These are phyloP conservation scores for Thalassarche chlororhynchos DNA, from an alignment of 2,113 vertebrate species.

Conservation along the genomic window DNA sequence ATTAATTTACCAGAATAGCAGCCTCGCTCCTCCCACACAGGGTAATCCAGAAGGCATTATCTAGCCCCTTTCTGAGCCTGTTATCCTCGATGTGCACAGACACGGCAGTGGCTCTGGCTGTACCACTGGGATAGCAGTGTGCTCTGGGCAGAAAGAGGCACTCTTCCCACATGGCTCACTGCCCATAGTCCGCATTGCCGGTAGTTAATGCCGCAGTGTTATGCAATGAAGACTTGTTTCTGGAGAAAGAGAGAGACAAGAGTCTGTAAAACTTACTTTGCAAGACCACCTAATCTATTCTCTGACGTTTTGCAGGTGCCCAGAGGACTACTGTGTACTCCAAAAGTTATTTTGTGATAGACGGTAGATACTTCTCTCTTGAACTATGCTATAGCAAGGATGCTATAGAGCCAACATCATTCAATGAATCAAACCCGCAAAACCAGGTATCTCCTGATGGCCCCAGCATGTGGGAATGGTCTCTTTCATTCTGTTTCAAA, in stretches of 20 bases:
- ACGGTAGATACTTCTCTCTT: background rate
- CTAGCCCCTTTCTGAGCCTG: background rate
- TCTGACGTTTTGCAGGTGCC: background rate
- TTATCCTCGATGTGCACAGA: background rate
- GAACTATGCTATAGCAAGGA: conserved; percentile 4
- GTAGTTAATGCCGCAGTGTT: background rate
- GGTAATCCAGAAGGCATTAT: background rate
- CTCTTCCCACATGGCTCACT: background rate
- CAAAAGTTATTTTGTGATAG: conserved; percentile 65
- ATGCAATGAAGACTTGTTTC: background rate
- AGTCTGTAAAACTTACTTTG: background rate
- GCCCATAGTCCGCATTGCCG: background rate
- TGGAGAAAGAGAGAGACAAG: background rate
- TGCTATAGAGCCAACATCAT: conserved; percentile 25
- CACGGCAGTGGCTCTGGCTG: background rate
- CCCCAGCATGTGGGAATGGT: conserved; percentile 66
- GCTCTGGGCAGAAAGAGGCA: background rate
- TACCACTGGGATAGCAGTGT: background rate
- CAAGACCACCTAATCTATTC: background rate
- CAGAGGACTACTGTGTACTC: background rate
- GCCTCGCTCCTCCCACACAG: rapidly evolving
- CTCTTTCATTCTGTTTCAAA: conserved; percentile 55
- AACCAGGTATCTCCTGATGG: conserved; percentile 69
- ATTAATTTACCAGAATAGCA: background rate
- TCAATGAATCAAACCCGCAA: conserved; percentile 70